A percentile compares a stretch with the other conserved stretches of the same genome.
Conservation (phyloP, 2,113 vertebrate genomes). For the Rafetus swinhoei region DNA sequence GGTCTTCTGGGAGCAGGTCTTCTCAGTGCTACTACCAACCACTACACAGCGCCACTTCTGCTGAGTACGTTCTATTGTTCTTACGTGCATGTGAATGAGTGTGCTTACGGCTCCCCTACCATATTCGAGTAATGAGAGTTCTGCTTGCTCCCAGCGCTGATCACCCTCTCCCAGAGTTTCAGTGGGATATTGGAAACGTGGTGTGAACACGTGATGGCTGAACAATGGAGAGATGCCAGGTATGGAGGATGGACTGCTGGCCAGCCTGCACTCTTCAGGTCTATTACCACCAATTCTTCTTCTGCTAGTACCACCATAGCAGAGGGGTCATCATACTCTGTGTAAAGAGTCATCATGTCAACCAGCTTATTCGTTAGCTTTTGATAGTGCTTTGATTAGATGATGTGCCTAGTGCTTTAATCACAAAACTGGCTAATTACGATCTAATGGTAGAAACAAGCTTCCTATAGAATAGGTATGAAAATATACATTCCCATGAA, state of each 20-base stretch:
- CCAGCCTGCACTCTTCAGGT: slow-evolving; percentile 90
- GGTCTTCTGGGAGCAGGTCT: slow-evolving; percentile 26
- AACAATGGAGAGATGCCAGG: slow-evolving; percentile 95
- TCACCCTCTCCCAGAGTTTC: slow-evolving; percentile 94
- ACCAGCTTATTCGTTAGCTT: not conserved
- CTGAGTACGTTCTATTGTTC: not conserved
- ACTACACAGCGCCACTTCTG: not conserved
- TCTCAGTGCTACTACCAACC: not conserved
- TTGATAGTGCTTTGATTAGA: not conserved
- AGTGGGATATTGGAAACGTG: slow-evolving; percentile 94
- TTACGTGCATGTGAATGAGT: not conserved
- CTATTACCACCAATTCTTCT: slow-evolving; percentile 95
- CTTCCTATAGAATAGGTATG: not conserved
- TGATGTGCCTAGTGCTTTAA: not conserved
- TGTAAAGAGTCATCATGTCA: slow-evolving; percentile 2
- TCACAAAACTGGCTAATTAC: not conserved
- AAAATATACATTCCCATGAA: not conserved
- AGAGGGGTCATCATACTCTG: slow-evolving; percentile 87
- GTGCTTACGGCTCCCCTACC: slow-evolving; percentile 75
- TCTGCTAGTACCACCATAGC: slow-evolving; percentile 95
- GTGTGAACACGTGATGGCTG: slow-evolving; percentile 97
- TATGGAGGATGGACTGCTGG: slow-evolving; percentile 93
- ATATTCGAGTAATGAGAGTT: slow-evolving; percentile 88
- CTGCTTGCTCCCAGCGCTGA: slow-evolving; percentile 87
- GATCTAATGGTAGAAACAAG: not conserved